Evolutionary conservation across 2,888 invertebrate species (phyloP).

Genomic region (Tetheella fluctuosa): DNA sequence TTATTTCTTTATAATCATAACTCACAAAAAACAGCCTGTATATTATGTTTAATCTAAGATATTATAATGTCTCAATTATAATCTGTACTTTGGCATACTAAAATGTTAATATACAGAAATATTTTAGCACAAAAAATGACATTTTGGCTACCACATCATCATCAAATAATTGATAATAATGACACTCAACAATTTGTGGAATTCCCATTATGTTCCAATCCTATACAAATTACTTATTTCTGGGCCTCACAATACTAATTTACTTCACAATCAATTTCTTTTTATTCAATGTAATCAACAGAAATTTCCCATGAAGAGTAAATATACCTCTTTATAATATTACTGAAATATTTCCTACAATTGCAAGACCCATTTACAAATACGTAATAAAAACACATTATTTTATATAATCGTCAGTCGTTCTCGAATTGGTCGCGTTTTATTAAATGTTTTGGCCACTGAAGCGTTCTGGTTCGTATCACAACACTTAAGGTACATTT

Average conservation of each 20-base stretch:
- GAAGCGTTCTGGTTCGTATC: constrained; percentile 45
- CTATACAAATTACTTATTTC: neutral
- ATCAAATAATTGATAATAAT: neutral
- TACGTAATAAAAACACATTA: constrained; percentile 14
- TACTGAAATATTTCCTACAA: too few species aligned
- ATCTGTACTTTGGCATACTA: neutral
- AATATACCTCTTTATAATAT: too few species aligned
- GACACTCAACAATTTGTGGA: neutral
- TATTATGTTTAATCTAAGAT: neutral
- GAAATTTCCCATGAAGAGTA: too few species aligned
- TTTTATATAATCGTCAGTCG: constrained; percentile 38
- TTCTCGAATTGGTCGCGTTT: constrained; percentile 38
- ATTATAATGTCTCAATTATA: neutral
- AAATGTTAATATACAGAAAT: neutral
- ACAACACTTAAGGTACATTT: constrained; percentile 46
- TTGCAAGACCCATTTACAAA: constrained; percentile 15
- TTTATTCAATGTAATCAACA: too few species aligned
- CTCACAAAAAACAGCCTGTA: neutral
- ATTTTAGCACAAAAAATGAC: too few species aligned
- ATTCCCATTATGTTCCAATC: neutral
- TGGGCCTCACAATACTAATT: neutral
- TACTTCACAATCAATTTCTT: too few species aligned
- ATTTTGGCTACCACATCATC: neutral
- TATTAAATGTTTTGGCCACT: constrained; percentile 26
- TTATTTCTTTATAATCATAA: neutral